Conservation (phyloP, 2,888 invertebrate species). For the Lypha dubia region DNA sequence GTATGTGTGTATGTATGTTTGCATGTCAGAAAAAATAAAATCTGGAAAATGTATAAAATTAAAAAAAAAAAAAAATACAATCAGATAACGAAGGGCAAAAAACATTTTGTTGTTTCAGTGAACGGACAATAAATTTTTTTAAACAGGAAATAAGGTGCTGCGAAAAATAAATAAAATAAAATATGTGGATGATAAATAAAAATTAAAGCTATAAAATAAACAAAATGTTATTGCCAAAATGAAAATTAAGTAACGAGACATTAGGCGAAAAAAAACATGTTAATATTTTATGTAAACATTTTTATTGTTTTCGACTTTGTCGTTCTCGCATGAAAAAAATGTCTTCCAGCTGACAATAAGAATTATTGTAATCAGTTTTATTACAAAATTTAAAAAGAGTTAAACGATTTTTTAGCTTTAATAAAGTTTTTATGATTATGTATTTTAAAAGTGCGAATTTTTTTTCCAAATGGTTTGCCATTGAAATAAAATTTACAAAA, state of each 20-base stretch:
- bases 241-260: background rate
- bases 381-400: background rate
- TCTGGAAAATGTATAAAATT: too few relatives aligned
- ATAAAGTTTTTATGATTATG: background rate
- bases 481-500: too few relatives aligned
- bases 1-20: too few relatives aligned
- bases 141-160: conserved; percentile 36
- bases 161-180: conserved; percentile 1
- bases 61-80: background rate
- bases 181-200: background rate
- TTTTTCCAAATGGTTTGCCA: background rate
- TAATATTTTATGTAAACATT: background rate
- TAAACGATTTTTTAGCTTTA: background rate
- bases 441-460: background rate
- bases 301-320: too few relatives aligned
- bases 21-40: too few relatives aligned
- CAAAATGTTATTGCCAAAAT: conserved; percentile 26
- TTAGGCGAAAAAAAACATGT: background rate
- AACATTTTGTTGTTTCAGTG: background rate
- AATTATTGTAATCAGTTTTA: background rate
- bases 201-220: conserved; percentile 1
- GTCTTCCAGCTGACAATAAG: background rate
- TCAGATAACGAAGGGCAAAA: background rate
- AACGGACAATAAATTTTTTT: conserved; percentile 42
- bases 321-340: too few relatives aligned